Conservation (phyloP, 2,888 invertebrate genomes). For the Iselma pallidipennis region DNA sequence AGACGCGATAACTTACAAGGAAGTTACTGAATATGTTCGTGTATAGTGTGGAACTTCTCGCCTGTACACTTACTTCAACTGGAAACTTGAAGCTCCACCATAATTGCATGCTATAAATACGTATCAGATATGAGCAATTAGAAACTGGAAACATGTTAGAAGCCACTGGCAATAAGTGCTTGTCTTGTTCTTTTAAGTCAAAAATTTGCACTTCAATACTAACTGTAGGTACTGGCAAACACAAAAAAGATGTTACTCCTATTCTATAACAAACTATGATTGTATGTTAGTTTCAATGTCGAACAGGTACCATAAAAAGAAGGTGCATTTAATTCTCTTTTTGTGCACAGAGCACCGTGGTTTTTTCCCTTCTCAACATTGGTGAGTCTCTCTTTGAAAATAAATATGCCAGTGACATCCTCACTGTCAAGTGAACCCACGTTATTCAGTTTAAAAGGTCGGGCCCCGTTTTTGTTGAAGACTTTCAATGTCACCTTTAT, state of each 20-base stretch:
- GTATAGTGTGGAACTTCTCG: conserved; percentile 40
- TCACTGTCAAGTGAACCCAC: conserved; percentile 44
- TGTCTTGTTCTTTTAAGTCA: conserved; percentile 6
- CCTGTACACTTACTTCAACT: conserved; percentile 31
- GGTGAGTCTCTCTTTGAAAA: conserved; percentile 43
- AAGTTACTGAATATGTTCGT: conserved; percentile 48
- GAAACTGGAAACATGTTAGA: conserved; percentile 42
- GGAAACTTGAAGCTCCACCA: conserved; percentile 52
- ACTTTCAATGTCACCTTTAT: conserved; percentile 38
- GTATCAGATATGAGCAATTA: conserved; percentile 56
- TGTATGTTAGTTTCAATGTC: background rate
- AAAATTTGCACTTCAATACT: no score
- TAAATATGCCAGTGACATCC: conserved; percentile 43
- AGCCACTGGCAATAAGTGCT: conserved; percentile 2
- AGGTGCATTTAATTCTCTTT: conserved; percentile 32
- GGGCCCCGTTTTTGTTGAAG: conserved; percentile 40
- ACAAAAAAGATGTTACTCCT: no score
- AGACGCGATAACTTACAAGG: conserved; percentile 46
- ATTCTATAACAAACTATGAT: background rate
- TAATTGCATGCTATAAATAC: conserved; percentile 56
- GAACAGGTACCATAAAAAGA: conserved; percentile 7
- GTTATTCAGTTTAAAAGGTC: conserved; percentile 41
- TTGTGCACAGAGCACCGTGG: conserved; percentile 26
- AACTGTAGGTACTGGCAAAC: no score
- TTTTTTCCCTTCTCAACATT: conserved; percentile 36